These are phyloP conservation scores for Magallana angulata DNA, from an alignment of 1,140 invertebrate species.

Conservation along the genomic window DNA sequence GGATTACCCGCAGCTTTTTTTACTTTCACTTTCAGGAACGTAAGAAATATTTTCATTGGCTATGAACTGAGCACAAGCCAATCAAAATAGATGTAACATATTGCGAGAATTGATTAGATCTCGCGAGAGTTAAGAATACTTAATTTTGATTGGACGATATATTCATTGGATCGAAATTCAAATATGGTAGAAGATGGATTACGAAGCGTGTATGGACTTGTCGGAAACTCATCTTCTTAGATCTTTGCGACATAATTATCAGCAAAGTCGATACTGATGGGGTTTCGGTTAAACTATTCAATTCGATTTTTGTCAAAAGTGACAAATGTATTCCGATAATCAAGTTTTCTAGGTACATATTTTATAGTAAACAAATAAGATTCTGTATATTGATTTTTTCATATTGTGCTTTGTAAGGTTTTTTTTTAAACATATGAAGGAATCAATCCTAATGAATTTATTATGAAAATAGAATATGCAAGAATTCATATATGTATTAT, in stretches of 20 bases:
- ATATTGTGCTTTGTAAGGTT: no score
- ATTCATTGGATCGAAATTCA: conserved; percentile 19
- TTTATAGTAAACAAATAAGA: not conserved
- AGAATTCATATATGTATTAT: no score
- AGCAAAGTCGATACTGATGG: not conserved
- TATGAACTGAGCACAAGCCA: not conserved
- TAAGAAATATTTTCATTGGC: not conserved
- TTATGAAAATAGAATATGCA: no score
- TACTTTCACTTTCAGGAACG: conserved; percentile 6
- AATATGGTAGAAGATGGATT: not conserved
- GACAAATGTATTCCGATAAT: not conserved
- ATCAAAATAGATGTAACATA: not conserved
- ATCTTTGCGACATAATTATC: not conserved
- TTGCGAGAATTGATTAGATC: not conserved
- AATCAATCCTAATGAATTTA: no score
- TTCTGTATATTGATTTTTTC: not conserved
- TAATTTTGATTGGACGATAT: not conserved
- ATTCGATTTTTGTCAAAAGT: not conserved
- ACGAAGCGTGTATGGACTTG: not conserved
- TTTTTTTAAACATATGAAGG: no score
- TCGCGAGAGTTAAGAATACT: not conserved
- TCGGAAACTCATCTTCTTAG: not conserved
- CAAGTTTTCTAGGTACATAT: conserved; percentile 8
- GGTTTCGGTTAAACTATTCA: not conserved
- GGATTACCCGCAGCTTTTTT: not conserved